Evolutionary conservation across 2,888 invertebrate species (phyloP).

Genomic region (Omphaloscelis lunosa): DNA sequence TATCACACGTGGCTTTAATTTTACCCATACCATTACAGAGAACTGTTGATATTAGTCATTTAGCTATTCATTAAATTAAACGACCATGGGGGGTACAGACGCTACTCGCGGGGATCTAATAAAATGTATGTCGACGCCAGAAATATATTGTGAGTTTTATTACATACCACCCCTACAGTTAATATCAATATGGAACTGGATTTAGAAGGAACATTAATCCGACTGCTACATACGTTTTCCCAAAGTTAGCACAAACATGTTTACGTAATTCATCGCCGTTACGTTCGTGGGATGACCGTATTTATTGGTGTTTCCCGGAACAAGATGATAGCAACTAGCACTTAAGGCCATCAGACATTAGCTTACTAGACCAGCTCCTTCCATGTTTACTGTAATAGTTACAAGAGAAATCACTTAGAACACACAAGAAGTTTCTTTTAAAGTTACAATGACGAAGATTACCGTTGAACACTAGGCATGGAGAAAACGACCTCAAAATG

Average conservation of each 20-base stretch:
- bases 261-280: constrained; percentile 36
- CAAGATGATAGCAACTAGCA: constrained; percentile 54
- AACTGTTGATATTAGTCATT: constrained; percentile 43
- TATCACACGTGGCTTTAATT: constrained; percentile 25
- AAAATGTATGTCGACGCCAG: constrained; percentile 16
- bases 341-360: constrained; percentile 67
- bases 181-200: constrained; percentile 24
- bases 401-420: constrained; percentile 78
- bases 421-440: constrained; percentile 61
- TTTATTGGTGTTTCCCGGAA: constrained; percentile 66
- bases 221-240: constrained; percentile 2
- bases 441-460: constrained; percentile 61
- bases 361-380: constrained; percentile 68
- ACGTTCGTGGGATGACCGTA: constrained; percentile 31
- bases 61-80: constrained; percentile 40
- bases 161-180: constrained; percentile 7
- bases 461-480: constrained; percentile 44
- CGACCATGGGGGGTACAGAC: not conserved
- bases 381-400: constrained; percentile 67
- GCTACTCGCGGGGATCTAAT: constrained; percentile 11
- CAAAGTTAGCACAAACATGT: constrained; percentile 41
- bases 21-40: constrained; percentile 13
- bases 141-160: constrained; percentile 23
- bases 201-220: constrained; percentile 14
- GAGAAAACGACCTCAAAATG: constrained; percentile 67